phyloP scores from a whole-genome alignment of 1,140 invertebrate genomes.

The Nomia melanderi region DNA sequence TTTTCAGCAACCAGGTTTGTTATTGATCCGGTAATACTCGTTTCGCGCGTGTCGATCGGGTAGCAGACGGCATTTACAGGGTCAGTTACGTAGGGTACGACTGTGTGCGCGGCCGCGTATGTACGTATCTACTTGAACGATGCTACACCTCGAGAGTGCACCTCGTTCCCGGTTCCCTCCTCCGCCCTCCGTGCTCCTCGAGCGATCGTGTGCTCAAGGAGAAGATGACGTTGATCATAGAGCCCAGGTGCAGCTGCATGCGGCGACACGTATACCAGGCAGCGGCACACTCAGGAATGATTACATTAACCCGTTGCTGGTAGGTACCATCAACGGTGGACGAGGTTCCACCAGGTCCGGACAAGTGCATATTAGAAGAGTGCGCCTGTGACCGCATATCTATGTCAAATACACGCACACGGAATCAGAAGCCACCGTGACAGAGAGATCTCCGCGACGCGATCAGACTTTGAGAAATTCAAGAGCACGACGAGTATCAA shows the following conservation, averaged over 20 bases:
- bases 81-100: conserved; percentile 45
- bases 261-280: conserved; percentile 49
- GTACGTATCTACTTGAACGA: conserved; percentile 46
- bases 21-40: conserved; percentile 56
- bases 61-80: conserved; percentile 42
- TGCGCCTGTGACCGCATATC: conserved; percentile 27
- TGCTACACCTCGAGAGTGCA: conserved; percentile 24
- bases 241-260: conserved; percentile 46
- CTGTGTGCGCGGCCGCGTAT: conserved; percentile 38
- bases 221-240: conserved; percentile 57
- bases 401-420: conserved; percentile 35
- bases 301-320: conserved; percentile 55
- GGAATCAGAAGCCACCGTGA: conserved; percentile 17
- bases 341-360: conserved; percentile 22
- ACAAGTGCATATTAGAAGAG: conserved; percentile 18
- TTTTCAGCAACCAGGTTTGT: conserved; percentile 48
- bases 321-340: conserved; percentile 44
- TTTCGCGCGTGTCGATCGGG: conserved; percentile 56
- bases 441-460: not conserved
- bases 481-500: conserved; percentile 26
- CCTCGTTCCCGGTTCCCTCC: not conserved
- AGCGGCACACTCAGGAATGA: conserved; percentile 52
- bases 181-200: conserved; percentile 6
- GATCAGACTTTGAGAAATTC: conserved; percentile 28
- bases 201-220: conserved; percentile 31